phyloP scores from a whole-genome alignment of 2,797 vertebrate genomes.

The Paratrypauchen microcephalus region DNA sequence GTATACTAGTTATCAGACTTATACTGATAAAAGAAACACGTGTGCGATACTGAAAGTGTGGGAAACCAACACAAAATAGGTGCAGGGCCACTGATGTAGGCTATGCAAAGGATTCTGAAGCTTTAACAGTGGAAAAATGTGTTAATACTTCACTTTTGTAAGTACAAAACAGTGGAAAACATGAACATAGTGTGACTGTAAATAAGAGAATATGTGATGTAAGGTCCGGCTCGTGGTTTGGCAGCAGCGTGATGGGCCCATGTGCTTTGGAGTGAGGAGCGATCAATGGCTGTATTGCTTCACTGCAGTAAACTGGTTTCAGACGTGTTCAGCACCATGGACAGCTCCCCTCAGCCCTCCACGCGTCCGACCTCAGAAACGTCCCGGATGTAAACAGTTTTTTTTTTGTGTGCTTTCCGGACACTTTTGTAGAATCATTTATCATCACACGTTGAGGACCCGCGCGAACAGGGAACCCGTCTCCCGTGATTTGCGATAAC shows the following conservation, averaged over 20 bases:
- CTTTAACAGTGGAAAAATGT: too few species aligned
- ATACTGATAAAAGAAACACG: too few species aligned
- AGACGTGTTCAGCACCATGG: constrained; percentile 56
- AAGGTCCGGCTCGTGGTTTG: constrained; percentile 6
- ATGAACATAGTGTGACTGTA: neutral
- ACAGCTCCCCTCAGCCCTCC: constrained; percentile 35
- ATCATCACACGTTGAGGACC: constrained; percentile 10
- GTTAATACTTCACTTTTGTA: too few species aligned
- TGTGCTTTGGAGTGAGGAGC: constrained; percentile 36
- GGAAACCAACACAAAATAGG: too few species aligned
- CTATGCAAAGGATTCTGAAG: too few species aligned
- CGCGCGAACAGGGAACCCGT: constrained; percentile 20
- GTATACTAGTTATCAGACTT: too few species aligned
- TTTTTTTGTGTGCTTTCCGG: neutral
- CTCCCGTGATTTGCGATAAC: constrained; percentile 56
- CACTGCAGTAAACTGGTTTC: constrained; percentile 31
- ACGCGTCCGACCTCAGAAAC: neutral
- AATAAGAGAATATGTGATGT: neutral
- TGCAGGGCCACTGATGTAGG: too few species aligned
- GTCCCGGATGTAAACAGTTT: neutral
- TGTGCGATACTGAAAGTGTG: too few species aligned
- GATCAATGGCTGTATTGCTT: constrained; percentile 46
- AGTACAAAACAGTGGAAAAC: neutral
- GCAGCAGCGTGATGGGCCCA: constrained; percentile 35
- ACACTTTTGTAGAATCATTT: constrained; percentile 8